These are phyloP conservation scores for Larimichthys crocea DNA, from an alignment of 2,113 vertebrate genomes.

Conservation along the genomic window DNA sequence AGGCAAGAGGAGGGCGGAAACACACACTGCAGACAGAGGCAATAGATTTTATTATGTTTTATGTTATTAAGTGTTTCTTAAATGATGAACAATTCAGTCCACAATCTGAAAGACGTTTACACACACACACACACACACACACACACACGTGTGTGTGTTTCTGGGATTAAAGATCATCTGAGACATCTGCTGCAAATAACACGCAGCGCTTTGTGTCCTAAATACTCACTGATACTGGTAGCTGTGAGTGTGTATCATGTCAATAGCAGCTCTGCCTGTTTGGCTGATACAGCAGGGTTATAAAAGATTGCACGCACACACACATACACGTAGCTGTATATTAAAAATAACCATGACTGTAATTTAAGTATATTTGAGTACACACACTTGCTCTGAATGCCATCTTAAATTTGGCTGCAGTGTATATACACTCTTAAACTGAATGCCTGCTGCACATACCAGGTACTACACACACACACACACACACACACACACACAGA, in stretches of 20 bases:
- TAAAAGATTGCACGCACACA: background rate
- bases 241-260: slow-evolving; percentile 5
- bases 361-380: background rate
- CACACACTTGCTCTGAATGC: slow-evolving; percentile 4
- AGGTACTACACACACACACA: background rate
- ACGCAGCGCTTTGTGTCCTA: background rate
- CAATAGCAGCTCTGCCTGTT: slow-evolving; percentile 1
- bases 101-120: too few relatives aligned
- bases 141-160: too few relatives aligned
- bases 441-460: background rate
- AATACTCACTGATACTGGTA: background rate
- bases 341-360: slow-evolving; percentile 32
- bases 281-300: background rate
- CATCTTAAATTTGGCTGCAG: background rate
- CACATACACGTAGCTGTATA: background rate
- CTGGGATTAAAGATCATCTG: background rate
- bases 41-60: background rate
- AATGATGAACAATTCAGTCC: too few relatives aligned
- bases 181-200: background rate
- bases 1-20: too few relatives aligned
- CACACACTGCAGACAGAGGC: background rate
- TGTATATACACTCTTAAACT: background rate
- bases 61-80: too few relatives aligned
- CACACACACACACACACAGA: slow-evolving; percentile 1
- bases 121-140: too few relatives aligned